These are phyloP conservation scores for Sciaenops ocellatus DNA, from an alignment of 2,797 vertebrate genomes.

Conservation along the genomic window DNA sequence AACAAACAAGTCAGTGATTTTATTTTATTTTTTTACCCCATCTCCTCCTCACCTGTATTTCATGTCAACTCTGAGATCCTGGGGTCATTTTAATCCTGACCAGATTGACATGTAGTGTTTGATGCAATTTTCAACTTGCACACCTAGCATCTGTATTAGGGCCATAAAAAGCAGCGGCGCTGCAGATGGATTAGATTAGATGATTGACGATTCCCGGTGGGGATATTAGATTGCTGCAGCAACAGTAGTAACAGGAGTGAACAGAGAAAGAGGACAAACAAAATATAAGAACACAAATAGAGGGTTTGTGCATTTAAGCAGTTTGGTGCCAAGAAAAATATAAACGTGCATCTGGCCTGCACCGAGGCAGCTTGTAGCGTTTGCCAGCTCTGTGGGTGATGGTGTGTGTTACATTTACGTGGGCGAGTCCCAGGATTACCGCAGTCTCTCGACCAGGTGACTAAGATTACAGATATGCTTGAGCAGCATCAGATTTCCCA, in stretches of 20 bases:
- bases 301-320: conserved; percentile 47
- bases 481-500: conserved; percentile 47
- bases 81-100: conserved; percentile 75
- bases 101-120: conserved; percentile 60
- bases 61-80: conserved; percentile 36
- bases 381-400: conserved; percentile 32
- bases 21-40: neutral
- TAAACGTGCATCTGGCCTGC: conserved; percentile 25
- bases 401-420: conserved; percentile 37
- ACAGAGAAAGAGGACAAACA: conserved; percentile 64
- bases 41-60: conserved; percentile 27
- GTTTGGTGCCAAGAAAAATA: conserved; percentile 37
- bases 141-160: conserved; percentile 63
- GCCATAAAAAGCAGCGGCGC: conserved; percentile 58
- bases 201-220: conserved; percentile 76
- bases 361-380: conserved; percentile 22
- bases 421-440: conserved; percentile 44
- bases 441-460: conserved; percentile 35
- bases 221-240: conserved; percentile 76
- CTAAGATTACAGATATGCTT: conserved; percentile 35
- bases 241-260: conserved; percentile 65
- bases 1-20: conserved; percentile 54
- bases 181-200: conserved; percentile 78
- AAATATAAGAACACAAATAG: conserved; percentile 46
- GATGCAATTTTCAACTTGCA: conserved; percentile 59